phyloP scores from a whole-genome alignment of 2,113 vertebrate genomes.

The Neodontobutis hainanensis region DNA sequence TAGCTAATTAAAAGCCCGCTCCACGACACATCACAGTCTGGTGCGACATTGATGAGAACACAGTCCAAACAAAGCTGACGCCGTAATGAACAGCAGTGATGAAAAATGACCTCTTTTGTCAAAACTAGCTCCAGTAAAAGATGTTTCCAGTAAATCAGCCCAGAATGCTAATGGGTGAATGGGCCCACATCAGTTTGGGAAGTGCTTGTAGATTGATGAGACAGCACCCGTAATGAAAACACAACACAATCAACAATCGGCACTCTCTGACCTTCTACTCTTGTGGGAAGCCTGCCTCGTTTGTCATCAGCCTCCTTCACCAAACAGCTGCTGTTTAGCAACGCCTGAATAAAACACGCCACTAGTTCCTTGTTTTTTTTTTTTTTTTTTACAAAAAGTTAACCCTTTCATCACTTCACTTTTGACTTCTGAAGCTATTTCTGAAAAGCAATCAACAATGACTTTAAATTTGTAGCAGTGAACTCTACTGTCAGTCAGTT shows the following conservation, averaged over 20 bases:
- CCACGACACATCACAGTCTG: neutral
- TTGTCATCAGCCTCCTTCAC: slow-evolving; percentile 4
- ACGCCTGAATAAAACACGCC: slow-evolving; percentile 4
- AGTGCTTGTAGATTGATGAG: slow-evolving; percentile 16
- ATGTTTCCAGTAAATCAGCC: slow-evolving; percentile 6
- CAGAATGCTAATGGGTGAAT: slow-evolving; percentile 6
- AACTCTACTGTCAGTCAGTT: neutral
- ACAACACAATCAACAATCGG: slow-evolving; percentile 17
- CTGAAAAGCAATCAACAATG: no score
- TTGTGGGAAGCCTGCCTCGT: neutral
- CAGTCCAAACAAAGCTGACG: neutral
- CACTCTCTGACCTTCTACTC: slow-evolving; percentile 5
- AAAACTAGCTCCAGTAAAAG: slow-evolving; percentile 4
- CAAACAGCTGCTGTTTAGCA: neutral
- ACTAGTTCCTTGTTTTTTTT: no score
- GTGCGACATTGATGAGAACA: neutral
- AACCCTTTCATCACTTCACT: neutral
- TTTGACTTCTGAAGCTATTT: no score
- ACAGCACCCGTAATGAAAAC: slow-evolving; percentile 12
- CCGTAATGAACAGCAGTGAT: neutral
- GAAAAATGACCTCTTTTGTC: slow-evolving; percentile 20
- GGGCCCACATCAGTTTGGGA: slow-evolving; percentile 1
- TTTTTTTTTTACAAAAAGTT: neutral
- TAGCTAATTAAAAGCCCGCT: slow-evolving; percentile 9
- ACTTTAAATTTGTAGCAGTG: no score